Evolutionary conservation across 2,888 invertebrate genomes (phyloP).

Genomic region (Rhamnusium bicolor): DNA sequence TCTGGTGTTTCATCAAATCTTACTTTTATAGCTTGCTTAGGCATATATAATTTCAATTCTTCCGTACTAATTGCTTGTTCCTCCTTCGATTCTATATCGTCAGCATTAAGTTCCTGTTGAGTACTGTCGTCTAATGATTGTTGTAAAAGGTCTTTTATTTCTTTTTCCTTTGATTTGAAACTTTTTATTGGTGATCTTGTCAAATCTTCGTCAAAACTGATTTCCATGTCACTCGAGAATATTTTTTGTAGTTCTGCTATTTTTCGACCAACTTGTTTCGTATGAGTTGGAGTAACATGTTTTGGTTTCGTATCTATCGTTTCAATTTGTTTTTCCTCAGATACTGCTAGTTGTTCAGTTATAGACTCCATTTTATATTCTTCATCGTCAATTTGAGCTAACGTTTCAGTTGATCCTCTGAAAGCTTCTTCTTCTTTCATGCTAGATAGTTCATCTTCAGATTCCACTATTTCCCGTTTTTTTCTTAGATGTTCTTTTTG

Average conservation of each 20-base stretch:
- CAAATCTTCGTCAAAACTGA: conserved; percentile 47
- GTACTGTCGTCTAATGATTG: background rate
- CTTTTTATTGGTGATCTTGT: conserved; percentile 44
- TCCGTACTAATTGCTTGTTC: background rate
- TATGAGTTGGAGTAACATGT: conserved; percentile 58
- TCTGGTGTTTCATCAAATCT: conserved; percentile 29
- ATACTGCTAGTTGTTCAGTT: conserved; percentile 48
- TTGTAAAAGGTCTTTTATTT: conserved; percentile 16
- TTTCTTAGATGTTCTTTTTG: conserved; percentile 64
- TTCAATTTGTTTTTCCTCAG: conserved; percentile 46
- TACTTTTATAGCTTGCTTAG: conserved; percentile 11
- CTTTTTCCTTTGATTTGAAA: conserved; percentile 48
- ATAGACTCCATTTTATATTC: conserved; percentile 59
- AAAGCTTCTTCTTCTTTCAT: conserved; percentile 68
- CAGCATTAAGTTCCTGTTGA: background rate
- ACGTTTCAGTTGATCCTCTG: conserved; percentile 67
- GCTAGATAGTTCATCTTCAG: conserved; percentile 70
- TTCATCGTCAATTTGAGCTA: conserved; percentile 68
- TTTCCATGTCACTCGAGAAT: conserved; percentile 65
- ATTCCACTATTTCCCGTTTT: conserved; percentile 66
- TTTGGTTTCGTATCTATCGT: conserved; percentile 49
- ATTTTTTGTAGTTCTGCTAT: conserved; percentile 72
- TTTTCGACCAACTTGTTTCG: conserved; percentile 70
- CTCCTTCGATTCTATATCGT: background rate
- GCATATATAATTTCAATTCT: background rate